These are phyloP conservation scores for Craseonycteris thonglongyai DNA, from an alignment of 2,113 vertebrate genomes.

Conservation along the genomic window DNA sequence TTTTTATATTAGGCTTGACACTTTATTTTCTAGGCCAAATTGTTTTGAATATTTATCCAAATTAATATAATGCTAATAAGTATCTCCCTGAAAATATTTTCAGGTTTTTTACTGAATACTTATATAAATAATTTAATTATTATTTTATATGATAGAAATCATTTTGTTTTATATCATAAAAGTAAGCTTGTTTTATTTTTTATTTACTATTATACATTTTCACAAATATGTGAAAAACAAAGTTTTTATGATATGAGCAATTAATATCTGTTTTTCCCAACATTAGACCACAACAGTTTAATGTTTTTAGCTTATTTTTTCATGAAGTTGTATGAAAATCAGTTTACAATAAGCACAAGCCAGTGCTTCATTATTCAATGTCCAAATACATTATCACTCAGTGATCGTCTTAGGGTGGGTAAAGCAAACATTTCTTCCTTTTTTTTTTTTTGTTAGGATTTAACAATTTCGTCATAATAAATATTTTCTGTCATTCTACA, in stretches of 20 bases:
- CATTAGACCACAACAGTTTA: neutral
- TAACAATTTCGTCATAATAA: neutral
- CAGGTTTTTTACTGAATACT: neutral
- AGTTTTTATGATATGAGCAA: neutral
- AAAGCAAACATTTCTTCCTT: neutral
- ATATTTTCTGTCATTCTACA: neutral
- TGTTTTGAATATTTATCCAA: slow-evolving; percentile 29
- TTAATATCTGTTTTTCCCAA: neutral
- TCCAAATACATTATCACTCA: slow-evolving; percentile 1
- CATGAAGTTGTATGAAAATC: neutral
- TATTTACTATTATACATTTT: neutral
- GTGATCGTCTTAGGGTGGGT: neutral
- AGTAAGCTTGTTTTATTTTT: neutral
- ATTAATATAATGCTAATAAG: neutral
- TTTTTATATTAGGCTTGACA: neutral
- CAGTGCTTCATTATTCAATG: neutral
- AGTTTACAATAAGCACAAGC: neutral
- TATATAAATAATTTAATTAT: neutral
- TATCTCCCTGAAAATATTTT: neutral
- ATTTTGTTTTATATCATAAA: neutral
- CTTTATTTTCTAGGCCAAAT: slow-evolving; percentile 45
- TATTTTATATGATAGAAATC: neutral
- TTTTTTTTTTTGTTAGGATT: neutral
- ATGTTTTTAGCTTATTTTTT: neutral
- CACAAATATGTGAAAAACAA: neutral